phyloP scores from a whole-genome alignment of 30 jellyfish, hydroid and myxozoan genomes.

The Pseudorhiza aurosa region DNA sequence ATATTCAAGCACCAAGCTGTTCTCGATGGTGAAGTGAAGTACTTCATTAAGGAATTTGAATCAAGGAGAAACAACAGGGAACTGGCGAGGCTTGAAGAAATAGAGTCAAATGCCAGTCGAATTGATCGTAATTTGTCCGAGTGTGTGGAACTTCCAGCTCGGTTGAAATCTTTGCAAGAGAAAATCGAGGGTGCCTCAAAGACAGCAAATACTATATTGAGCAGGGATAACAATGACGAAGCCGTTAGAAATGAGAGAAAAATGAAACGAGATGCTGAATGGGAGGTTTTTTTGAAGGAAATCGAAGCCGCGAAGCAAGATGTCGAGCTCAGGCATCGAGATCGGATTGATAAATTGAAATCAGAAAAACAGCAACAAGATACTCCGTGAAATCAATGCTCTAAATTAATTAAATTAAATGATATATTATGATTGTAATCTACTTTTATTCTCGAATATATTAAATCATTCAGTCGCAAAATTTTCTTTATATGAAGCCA shows the following conservation, averaged over 20 bases:
- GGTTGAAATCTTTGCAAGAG: slow-evolving; percentile 30
- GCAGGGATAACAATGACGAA: slow-evolving; percentile 24
- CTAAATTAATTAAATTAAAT: neutral
- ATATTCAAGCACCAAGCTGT: slow-evolving; percentile 68
- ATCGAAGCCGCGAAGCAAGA: slow-evolving; percentile 63
- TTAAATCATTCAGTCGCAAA: too few species aligned
- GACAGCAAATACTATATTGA: slow-evolving; percentile 22
- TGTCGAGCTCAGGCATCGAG: slow-evolving; percentile 60
- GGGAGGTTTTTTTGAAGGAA: slow-evolving; percentile 50
- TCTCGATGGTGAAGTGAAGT: slow-evolving; percentile 43
- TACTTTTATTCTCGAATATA: too few species aligned
- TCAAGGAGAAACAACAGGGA: slow-evolving; percentile 72
- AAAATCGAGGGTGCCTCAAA: slow-evolving; percentile 22
- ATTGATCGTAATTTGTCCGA: slow-evolving; percentile 51
- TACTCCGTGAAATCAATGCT: neutral
- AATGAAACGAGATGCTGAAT: slow-evolving; percentile 55
- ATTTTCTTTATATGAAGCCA: too few species aligned
- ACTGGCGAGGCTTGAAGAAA: slow-evolving; percentile 33
- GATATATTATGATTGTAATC: neutral
- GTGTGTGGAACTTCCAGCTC: slow-evolving; percentile 40
- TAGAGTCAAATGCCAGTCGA: slow-evolving; percentile 17
- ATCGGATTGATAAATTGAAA: slow-evolving; percentile 51
- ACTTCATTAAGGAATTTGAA: slow-evolving; percentile 56
- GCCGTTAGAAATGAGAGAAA: slow-evolving; percentile 8
- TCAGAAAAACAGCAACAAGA: neutral